phyloP scores from a whole-genome alignment of 2,113 vertebrate genomes.

The Protobothrops mucrosquamatus region DNA sequence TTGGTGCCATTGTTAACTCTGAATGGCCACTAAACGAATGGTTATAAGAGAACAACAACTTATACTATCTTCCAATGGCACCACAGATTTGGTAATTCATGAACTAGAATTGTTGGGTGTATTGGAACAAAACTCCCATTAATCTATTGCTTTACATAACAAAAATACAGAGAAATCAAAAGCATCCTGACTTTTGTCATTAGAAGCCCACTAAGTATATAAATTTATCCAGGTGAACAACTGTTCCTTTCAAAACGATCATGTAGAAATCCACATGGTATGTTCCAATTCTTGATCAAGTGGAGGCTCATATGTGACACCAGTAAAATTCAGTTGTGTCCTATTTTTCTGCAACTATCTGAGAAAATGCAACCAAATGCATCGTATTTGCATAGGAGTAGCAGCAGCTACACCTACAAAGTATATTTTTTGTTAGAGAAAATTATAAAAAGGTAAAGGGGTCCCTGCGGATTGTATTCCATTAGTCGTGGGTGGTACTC shows the following conservation, averaged over 20 bases:
- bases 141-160: too few relatives aligned
- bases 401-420: not conserved
- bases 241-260: not conserved
- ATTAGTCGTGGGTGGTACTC: too few relatives aligned
- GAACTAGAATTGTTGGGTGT: too few relatives aligned
- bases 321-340: not conserved
- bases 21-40: too few relatives aligned
- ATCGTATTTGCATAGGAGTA: not conserved
- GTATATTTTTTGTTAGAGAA: not conserved
- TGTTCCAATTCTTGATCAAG: not conserved
- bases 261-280: not conserved
- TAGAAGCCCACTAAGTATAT: not conserved
- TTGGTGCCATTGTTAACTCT: too few relatives aligned
- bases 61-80: too few relatives aligned
- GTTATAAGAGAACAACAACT: too few relatives aligned
- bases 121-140: too few relatives aligned
- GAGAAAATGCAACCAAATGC: not conserved
- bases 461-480: too few relatives aligned
- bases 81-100: too few relatives aligned
- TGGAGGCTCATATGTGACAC: not conserved
- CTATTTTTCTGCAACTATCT: not conserved
- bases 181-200: too few relatives aligned
- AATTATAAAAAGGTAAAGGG: not conserved
- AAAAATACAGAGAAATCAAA: too few relatives aligned
- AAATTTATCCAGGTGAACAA: not conserved